Evolutionary conservation across 35 echinoderm and acorn worm genomes (phyloP).

Genomic region (Heliocidaris erythrogramma): DNA sequence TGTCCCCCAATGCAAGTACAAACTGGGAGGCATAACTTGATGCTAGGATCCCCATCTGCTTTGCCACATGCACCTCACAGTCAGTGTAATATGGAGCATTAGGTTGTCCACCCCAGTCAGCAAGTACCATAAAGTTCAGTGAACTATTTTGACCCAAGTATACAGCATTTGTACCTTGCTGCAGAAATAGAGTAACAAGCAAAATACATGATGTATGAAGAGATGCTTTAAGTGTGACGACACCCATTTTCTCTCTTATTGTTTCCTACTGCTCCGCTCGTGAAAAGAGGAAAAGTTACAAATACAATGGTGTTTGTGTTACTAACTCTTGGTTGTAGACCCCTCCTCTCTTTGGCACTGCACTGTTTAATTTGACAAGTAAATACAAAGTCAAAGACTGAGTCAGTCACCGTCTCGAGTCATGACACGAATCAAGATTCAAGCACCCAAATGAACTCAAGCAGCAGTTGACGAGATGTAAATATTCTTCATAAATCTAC

Average conservation of each 20-base stretch:
- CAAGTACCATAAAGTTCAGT: slow-evolving; percentile 80
- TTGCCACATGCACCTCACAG: slow-evolving; percentile 71
- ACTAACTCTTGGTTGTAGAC: no score
- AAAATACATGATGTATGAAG: neutral
- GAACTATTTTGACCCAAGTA: neutral
- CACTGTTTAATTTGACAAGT: no score
- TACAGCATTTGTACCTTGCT: neutral
- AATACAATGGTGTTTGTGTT: neutral
- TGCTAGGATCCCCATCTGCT: slow-evolving; percentile 73
- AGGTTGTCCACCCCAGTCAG: slow-evolving; percentile 90
- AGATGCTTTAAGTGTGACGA: neutral
- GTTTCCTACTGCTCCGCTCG: neutral
- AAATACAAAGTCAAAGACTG: no score
- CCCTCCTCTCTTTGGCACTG: no score
- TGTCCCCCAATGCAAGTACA: slow-evolving; percentile 90
- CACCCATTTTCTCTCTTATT: neutral
- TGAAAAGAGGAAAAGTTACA: neutral
- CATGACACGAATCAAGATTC: no score
- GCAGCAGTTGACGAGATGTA: no score
- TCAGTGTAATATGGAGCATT: slow-evolving; percentile 64
- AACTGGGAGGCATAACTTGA: slow-evolving; percentile 63
- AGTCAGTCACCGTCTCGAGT: no score
- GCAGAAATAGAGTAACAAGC: neutral
- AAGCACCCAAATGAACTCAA: no score
- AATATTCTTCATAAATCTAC: no score